Percentiles rank a stretch among this genome's conserved stretches.
phyloP scores from a whole-genome alignment of 2,888 invertebrate genomes.

The Psococerastis gibbosa region DNA sequence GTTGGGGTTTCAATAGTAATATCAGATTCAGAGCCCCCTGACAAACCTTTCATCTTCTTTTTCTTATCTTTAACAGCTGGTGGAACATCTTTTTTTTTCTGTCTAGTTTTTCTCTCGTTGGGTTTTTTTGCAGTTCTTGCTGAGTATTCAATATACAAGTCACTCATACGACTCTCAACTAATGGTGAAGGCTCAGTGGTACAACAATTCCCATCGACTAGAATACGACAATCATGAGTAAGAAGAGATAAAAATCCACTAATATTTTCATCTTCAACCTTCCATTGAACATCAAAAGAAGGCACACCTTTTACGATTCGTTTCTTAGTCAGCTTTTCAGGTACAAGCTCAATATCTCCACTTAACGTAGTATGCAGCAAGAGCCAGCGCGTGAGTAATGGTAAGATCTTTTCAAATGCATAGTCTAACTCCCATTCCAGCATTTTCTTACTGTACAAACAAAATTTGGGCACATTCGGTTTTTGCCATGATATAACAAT shows the following conservation, averaged over 20 bases:
- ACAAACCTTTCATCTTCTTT: no score
- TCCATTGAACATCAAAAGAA: conserved; percentile 55
- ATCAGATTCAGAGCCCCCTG: no score
- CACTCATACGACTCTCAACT: not conserved
- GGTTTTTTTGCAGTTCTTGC: no score
- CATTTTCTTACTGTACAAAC: conserved; percentile 30
- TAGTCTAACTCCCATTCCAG: conserved; percentile 59
- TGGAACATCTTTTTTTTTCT: no score
- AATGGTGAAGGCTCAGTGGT: not conserved
- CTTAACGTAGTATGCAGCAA: conserved; percentile 27
- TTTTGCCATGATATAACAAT: conserved; percentile 41
- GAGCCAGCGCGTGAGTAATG: conserved; percentile 60
- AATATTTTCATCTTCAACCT: conserved; percentile 24
- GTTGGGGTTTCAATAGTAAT: no score
- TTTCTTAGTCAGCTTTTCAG: conserved; percentile 35
- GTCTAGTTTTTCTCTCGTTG: no score
- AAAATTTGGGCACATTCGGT: conserved; percentile 49
- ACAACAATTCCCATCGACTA: not conserved
- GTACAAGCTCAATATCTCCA: conserved; percentile 23
- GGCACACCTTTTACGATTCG: conserved; percentile 36
- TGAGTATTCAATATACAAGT: no score
- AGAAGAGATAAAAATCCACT: not conserved
- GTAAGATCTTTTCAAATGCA: conserved; percentile 56
- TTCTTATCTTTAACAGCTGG: no score
- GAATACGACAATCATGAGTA: not conserved